phyloP scores from a whole-genome alignment of 2,797 vertebrate genomes.

The Melanotaenia parkinsoni region DNA sequence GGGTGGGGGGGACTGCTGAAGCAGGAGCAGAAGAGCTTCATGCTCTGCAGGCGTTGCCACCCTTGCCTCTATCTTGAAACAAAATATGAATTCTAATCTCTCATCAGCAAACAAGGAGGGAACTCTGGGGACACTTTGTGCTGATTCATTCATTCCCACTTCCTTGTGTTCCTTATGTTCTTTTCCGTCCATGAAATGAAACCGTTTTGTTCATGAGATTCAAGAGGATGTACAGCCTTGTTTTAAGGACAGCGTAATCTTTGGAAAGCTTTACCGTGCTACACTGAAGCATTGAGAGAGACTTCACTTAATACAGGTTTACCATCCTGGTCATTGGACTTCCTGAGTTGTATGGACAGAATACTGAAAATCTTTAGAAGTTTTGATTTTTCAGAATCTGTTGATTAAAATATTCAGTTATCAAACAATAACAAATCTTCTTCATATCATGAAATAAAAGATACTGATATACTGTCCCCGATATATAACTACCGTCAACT shows the following conservation, averaged over 20 bases:
- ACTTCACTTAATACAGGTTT: not conserved
- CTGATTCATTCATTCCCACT: conserved; percentile 34
- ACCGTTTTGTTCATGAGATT: conserved; percentile 8
- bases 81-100: conserved; percentile 72
- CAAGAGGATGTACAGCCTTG: not conserved
- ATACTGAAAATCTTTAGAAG: not conserved
- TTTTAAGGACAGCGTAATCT: conserved; percentile 1
- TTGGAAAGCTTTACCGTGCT: not conserved
- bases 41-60: conserved; percentile 66
- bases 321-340: not conserved
- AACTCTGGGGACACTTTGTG: conserved; percentile 40
- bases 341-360: not conserved
- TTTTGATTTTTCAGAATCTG: no score
- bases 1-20: conserved; percentile 53
- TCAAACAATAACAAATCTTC: no score
- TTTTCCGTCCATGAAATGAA: conserved; percentile 26
- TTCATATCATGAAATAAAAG: no score
- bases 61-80: conserved; percentile 65
- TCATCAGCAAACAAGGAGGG: conserved; percentile 63
- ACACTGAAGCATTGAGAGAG: not conserved
- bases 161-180: conserved; percentile 9
- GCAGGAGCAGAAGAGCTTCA: conserved; percentile 63
- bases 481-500: no score
- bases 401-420: no score
- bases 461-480: no score